Conservation (phyloP, 1,140 invertebrate genomes). For the Philopotamus ludificatus region DNA sequence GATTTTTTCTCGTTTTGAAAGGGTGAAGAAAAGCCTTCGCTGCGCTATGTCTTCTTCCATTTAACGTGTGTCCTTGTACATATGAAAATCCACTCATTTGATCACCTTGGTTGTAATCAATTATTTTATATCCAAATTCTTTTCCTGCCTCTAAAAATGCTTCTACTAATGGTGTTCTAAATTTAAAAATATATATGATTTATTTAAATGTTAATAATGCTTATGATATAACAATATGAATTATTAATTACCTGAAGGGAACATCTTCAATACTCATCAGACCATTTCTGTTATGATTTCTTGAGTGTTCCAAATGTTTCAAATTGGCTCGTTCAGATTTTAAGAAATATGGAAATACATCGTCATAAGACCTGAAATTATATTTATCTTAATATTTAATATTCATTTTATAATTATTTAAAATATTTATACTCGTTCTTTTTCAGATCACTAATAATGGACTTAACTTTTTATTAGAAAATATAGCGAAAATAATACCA, state of each 20-base stretch:
- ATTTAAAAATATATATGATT: conserved; percentile 38
- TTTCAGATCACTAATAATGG: no score
- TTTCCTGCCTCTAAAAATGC: conserved; percentile 71
- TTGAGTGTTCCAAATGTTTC: conserved; percentile 50
- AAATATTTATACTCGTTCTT: no score
- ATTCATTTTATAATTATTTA: neutral
- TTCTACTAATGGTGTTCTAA: conserved; percentile 59
- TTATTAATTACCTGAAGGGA: conserved; percentile 53
- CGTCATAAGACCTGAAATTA: conserved; percentile 63
- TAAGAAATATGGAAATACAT: conserved; percentile 68
- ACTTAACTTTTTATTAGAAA: no score
- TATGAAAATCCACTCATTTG: conserved; percentile 55
- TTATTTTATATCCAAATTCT: conserved; percentile 66
- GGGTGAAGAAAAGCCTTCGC: conserved; percentile 66
- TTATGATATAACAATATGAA: no score
- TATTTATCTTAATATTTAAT: neutral
- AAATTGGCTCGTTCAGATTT: conserved; percentile 61
- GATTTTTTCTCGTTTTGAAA: conserved; percentile 56
- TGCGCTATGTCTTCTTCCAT: conserved; percentile 60
- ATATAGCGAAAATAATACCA: conserved; percentile 52
- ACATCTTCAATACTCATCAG: conserved; percentile 58
- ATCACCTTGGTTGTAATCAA: conserved; percentile 56
- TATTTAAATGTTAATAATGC: neutral
- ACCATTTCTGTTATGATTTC: conserved; percentile 59
- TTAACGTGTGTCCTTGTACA: conserved; percentile 58